Conservation (phyloP, 2,888 invertebrate genomes). For the Anorthoa munda region DNA sequence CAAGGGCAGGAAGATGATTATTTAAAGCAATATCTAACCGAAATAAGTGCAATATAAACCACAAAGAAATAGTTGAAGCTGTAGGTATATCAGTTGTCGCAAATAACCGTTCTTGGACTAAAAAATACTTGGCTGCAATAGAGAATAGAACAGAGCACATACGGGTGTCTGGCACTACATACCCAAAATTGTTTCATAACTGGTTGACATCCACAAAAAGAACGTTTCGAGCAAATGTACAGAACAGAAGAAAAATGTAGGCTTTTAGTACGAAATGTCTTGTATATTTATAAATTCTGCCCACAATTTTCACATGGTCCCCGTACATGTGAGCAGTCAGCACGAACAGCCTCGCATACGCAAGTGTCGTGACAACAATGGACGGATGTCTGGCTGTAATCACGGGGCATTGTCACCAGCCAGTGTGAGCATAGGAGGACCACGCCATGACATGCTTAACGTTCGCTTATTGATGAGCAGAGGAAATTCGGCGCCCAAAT, state of each 20-base stretch:
- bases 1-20: neutral
- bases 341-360: conserved; percentile 55
- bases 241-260: neutral
- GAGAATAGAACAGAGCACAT: neutral
- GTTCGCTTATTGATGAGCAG: conserved; percentile 45
- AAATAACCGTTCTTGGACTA: neutral
- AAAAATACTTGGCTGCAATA: neutral
- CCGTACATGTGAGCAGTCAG: conserved; percentile 27
- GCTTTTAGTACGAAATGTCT: conserved; percentile 7
- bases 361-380: conserved; percentile 74
- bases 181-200: neutral
- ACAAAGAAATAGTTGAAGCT: neutral
- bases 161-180: neutral
- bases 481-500: conserved; percentile 60
- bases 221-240: neutral
- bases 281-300: conserved; percentile 21
- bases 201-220: neutral
- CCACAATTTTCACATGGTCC: conserved; percentile 44
- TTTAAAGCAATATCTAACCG: neutral
- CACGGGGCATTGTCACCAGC: conserved; percentile 68
- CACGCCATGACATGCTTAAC: conserved; percentile 44
- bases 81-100: neutral
- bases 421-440: conserved; percentile 50
- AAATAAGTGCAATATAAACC: too few relatives aligned
- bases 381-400: conserved; percentile 79